Evolutionary conservation across 2,113 vertebrate genomes (phyloP).

Genomic region (Prunella himalayana): DNA sequence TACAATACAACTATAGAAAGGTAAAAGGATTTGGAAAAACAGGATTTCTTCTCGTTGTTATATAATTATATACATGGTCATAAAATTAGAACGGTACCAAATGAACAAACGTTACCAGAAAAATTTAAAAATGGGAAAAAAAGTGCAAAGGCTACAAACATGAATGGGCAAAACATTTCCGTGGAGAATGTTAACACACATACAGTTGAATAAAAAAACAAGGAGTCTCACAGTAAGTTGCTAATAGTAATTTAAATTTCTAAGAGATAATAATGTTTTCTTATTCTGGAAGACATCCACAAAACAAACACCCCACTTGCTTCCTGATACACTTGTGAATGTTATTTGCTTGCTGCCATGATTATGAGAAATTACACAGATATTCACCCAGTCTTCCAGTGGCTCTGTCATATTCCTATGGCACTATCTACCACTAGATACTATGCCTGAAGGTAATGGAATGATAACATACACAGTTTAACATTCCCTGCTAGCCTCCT

Average conservation of each 20-base stretch:
- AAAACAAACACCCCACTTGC: not conserved
- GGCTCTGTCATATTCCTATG: not conserved
- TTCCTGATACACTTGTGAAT: not conserved
- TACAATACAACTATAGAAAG: not conserved
- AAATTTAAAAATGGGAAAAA: accelerated
- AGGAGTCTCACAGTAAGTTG: not conserved
- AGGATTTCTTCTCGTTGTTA: not conserved
- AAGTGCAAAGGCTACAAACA: accelerated
- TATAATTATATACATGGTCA: not conserved
- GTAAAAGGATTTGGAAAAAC: not conserved
- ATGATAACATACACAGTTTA: not conserved
- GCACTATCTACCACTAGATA: not conserved
- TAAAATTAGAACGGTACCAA: not conserved
- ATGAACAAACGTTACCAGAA: not conserved
- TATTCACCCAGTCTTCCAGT: not conserved
- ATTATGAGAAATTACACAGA: not conserved
- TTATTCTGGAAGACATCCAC: not conserved
- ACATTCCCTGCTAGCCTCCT: not conserved
- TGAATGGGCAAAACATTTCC: not conserved
- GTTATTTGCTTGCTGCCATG: not conserved
- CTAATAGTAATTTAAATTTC: not conserved
- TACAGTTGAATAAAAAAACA: not conserved
- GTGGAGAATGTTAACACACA: not conserved
- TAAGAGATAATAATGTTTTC: not conserved
- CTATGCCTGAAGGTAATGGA: not conserved